A percentile compares a stretch with the other conserved stretches of the same genome.
phyloP scores from a whole-genome alignment of 2,888 invertebrate species.

The Chouioia cunea region DNA sequence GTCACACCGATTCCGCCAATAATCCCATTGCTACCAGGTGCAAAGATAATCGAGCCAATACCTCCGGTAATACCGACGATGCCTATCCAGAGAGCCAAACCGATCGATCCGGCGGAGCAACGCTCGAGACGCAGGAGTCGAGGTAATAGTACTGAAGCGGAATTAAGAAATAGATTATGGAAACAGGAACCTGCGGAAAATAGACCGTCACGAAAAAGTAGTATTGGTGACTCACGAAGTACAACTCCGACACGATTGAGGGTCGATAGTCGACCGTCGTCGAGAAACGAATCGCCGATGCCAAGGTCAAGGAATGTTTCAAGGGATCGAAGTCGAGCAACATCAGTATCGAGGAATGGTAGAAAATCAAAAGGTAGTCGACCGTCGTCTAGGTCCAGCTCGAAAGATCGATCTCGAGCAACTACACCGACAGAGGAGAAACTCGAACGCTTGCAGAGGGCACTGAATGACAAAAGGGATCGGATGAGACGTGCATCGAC shows the following conservation, averaged over 20 bases:
- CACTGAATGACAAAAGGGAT: constrained; percentile 53
- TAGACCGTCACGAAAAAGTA: constrained; percentile 10
- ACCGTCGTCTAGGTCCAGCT: constrained; percentile 59
- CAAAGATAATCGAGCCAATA: constrained; percentile 42
- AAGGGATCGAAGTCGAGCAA: constrained; percentile 45
- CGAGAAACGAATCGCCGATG: constrained; percentile 57
- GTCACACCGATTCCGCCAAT: constrained; percentile 34
- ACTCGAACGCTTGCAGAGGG: constrained; percentile 61
- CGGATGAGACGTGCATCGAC: constrained; percentile 49
- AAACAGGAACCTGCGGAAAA: constrained; percentile 17
- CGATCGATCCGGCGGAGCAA: constrained; percentile 26
- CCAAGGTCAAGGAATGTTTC: constrained; percentile 53
- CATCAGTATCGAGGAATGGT: constrained; percentile 51
- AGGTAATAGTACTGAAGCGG: constrained; percentile 11
- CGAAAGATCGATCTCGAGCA: constrained; percentile 57
- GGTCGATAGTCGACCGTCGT: constrained; percentile 44
- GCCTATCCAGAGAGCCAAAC: constrained; percentile 38
- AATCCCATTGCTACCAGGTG: constrained; percentile 1
- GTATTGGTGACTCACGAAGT: constrained; percentile 48
- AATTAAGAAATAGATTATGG: constrained; percentile 25
- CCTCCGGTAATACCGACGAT: constrained; percentile 39
- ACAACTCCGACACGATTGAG: constrained; percentile 49
- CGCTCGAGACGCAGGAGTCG: constrained; percentile 21
- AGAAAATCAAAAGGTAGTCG: constrained; percentile 44
- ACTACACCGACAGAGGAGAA: constrained; percentile 64